Base-by-base conservation (phyloP, 2,888 invertebrate genomes). In the Calameuta idolon region DNA sequence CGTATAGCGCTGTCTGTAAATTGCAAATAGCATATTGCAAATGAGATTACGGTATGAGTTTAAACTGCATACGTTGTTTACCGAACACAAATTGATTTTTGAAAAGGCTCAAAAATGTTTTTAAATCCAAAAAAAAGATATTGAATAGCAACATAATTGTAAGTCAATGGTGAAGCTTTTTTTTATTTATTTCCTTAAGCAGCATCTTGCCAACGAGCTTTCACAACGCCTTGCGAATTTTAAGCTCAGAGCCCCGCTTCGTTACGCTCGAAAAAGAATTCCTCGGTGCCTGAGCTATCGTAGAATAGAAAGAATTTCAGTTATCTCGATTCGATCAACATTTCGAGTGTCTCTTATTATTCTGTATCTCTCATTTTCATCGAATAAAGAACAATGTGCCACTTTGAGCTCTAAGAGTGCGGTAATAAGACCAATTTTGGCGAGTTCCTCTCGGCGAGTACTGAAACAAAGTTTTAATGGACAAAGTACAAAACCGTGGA, bases 211-310 rank as follows among this genome's bases (percentile, higher is more conserved):
- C n/a, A 34, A 23, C 11, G 11, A 71, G 71, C 12, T 71, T 30
- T 23, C 12, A 5, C 33, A 71, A 71, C 30, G 71, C 71, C 30
- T 34, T 12, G 12, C 30, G 71, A 71, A 71, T 71, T 30, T 71
- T 71, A 74, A 40, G 73, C 74, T 71, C 76, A 76, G 33, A 68
- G 37, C 40, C 23, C n/a, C 40, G 73, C 73, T 69, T 35, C 68
- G 76, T 69, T 76, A 40, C 40, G 69, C 69, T 9, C 69, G 33
- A 12, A 34, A 12, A 73, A 74, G 23, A 33, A 23, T 69, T 68
- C 30, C 74, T 55, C 74, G 76, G 76, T 77, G 73, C 77, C 79
- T 76, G 23, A 68, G 76, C 69, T 76, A 79, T 76, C 37, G 76
- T 75, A 55, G 23, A 23, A 40, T 12, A 31, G 75, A 69, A 71